Evolutionary conservation across 2,888 invertebrate species (phyloP), one percentile per base, ranked within the genome.

Genomic region (Strigamia transsilvanica): DNA sequence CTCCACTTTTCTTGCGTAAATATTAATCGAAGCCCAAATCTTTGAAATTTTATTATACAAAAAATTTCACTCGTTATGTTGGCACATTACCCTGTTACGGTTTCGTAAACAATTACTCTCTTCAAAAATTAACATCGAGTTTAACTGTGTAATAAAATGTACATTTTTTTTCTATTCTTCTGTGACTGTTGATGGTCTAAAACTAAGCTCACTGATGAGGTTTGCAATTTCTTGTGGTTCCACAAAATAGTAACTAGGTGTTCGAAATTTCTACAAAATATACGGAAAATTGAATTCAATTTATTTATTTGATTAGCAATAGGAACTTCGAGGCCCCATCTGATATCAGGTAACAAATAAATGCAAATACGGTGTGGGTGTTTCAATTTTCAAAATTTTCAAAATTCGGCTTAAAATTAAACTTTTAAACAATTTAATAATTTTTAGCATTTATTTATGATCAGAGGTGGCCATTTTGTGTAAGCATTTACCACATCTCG

Each of bases 161-260:
- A 2, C n/a, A 23, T 61, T 3, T 61, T 3, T 18, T 15, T 18
- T 61, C 12, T 61, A 61, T 21, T 61, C 21, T 61, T 61, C 21
- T 18, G 12, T 6, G 10, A 21, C 18, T 61, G 61, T 10, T 61
- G 61, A 23, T 21, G 18, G 61, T 21, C 18, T 18, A 61, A 21
- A 23, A 61, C 61, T 23, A 9, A 61, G 18, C 10, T 61, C 61
- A 21, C 61, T 61, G 23, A 61, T 23, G 0, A 61, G 23, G 21
- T 21, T 61, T 61, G 61, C 89, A 86, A 97, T 94, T 85, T 96
- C 96, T 0, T 94, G 93, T 88, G 95, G 95, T 88, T 96, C 95
- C 92, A 96, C 94, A 87, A 94, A 96, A 88, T 96, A 97, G 88
- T 95, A 96, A 51, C 94, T 94, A 0, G 96, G 95, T 86, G 95